phyloP scores from a whole-genome alignment of 1,140 invertebrate genomes.

The Drosophila nebulosa region DNA sequence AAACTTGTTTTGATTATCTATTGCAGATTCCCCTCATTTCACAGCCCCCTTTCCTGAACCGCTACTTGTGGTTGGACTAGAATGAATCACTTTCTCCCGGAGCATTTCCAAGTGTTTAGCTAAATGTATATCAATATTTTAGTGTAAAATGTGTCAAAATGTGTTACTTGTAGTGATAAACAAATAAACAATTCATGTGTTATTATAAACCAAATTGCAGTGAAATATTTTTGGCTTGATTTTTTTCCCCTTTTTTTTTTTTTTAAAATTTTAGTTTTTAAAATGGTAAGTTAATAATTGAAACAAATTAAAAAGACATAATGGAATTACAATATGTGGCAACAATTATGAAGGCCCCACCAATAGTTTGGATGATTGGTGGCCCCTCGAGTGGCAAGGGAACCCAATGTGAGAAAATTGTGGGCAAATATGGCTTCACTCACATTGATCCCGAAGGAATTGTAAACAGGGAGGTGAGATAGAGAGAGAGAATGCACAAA shows the following conservation, averaged over 20 bases:
- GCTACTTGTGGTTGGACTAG: too few relatives aligned
- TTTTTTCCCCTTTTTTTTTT: too few relatives aligned
- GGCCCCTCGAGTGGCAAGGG: constrained; percentile 40
- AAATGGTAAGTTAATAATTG: constrained; percentile 26
- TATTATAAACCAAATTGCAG: neutral
- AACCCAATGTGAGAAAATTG: constrained; percentile 31
- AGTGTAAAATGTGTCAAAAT: too few relatives aligned
- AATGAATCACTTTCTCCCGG: too few relatives aligned
- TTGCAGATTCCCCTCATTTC: too few relatives aligned
- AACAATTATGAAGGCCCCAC: neutral
- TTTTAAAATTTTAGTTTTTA: neutral
- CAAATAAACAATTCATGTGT: too few relatives aligned
- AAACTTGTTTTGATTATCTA: too few relatives aligned
- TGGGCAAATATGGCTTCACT: constrained; percentile 23
- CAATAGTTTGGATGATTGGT: constrained; percentile 44
- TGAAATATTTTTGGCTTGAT: neutral
- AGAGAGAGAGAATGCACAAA: neutral
- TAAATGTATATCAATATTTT: too few relatives aligned
- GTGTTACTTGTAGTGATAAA: too few relatives aligned
- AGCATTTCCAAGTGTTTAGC: too few relatives aligned
- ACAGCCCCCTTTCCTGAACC: too few relatives aligned
- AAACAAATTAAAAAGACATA: neutral
- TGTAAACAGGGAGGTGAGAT: constrained; percentile 26
- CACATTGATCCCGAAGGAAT: constrained; percentile 25
- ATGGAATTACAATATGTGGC: too few relatives aligned